Evolutionary conservation across 2,888 invertebrate species (phyloP), one percentile per base, ranked within the genome.

Genomic region (Drosophila falleni): DNA sequence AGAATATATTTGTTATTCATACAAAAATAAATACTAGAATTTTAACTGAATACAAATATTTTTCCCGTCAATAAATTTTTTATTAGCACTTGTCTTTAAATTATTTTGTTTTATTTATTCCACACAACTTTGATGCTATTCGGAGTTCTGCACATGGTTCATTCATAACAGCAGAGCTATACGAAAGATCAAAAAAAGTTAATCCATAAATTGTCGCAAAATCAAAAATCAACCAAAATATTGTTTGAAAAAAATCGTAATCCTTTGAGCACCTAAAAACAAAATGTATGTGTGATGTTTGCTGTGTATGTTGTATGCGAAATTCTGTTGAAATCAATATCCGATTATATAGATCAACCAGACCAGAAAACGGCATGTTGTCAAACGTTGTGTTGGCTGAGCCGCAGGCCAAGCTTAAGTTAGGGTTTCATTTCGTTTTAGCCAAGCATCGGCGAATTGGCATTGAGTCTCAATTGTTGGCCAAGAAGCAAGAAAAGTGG

Each of bases 171-270:
- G 53, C 35, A 29, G 54, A 53, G 64, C 78, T 76, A 71, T 70
- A 33, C 10, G 26, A 55, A 2, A 35, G 69, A 82, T 82, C 74
- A 68, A 56, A 82, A 89, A 80, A 87, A 84, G 87, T 86, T 86
- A 90, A 83, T 83, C 82, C 78, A 55, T 51, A 88, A 90, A 89
- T 87, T 87, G 87, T 83, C 87, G 63, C 76, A 85, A 83, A 78
- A 83, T 82, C 85, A 79, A 73, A 82, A 80, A 87, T 84, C 78
- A 74, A 89, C 83, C 90, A 90, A 90, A 91, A 91, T 90, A 90
- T 90, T 89, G 79, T 87, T 64, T 53, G 74, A 66, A 81, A 61
- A 58, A 79, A 74, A 73, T 72, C 65, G 46, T 77, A 81, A 87
- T 76, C 74, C 80, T 65, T 72, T 39, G 47, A 50, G 26, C 41